Percentiles rank a stretch among this genome's conserved stretches.
Conservation (phyloP, 2,113 vertebrate species). For the Tetraodon nigroviridis region DNA sequence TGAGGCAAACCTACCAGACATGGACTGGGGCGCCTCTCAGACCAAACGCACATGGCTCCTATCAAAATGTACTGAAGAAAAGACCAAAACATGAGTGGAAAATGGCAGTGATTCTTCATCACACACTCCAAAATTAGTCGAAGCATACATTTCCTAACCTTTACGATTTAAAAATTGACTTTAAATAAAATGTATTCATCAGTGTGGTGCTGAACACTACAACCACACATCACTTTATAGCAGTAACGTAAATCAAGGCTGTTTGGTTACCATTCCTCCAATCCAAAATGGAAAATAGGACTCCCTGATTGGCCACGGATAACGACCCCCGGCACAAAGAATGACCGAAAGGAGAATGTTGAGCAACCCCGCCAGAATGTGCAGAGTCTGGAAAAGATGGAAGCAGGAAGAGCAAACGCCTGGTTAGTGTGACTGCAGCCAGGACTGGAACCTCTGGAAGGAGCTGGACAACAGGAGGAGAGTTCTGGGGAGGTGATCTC, state of each 20-base stretch:
- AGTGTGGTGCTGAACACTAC: no score
- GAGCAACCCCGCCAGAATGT: not conserved
- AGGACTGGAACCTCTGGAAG: not conserved
- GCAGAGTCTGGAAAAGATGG: not conserved
- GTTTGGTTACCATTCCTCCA: not conserved
- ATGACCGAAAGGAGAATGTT: constrained; percentile 2
- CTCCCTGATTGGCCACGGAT: not conserved
- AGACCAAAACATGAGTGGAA: not conserved
- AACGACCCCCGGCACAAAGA: not conserved
- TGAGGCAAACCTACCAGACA: not conserved
- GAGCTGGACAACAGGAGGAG: no score
- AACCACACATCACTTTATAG: not conserved
- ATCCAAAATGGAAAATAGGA: not conserved
- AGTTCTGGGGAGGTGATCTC: no score
- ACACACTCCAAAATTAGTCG: not conserved
- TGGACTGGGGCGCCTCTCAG: not conserved
- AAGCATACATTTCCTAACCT: not conserved
- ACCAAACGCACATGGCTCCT: constrained; percentile 2
- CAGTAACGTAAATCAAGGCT: not conserved
- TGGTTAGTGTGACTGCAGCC: not conserved
- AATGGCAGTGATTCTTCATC: not conserved
- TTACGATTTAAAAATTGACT: no score
- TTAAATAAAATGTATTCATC: no score
- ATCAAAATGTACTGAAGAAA: not conserved
- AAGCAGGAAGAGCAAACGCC: not conserved